phyloP scores from a whole-genome alignment of 2,113 vertebrate genomes.

The Progne subis region DNA sequence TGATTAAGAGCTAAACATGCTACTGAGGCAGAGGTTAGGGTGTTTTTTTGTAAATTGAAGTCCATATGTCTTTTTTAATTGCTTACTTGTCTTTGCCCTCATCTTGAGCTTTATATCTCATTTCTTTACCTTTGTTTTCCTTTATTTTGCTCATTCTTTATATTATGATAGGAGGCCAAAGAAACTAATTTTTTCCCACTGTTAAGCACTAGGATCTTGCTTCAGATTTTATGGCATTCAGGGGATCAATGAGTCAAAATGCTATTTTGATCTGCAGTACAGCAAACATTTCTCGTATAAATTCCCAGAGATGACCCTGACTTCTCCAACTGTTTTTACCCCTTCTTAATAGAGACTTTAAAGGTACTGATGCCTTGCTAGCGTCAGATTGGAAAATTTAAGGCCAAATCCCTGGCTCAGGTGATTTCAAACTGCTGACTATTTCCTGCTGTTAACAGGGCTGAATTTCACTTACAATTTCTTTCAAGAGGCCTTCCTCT shows the following conservation, averaged over 20 bases:
- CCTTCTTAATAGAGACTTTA: slow-evolving; percentile 35
- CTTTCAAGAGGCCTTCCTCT: neutral
- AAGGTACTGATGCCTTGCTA: slow-evolving; percentile 14
- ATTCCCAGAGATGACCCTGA: slow-evolving; percentile 37
- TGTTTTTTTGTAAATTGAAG: slow-evolving; percentile 62
- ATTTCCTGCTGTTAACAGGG: neutral
- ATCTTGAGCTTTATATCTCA: neutral
- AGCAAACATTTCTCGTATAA: slow-evolving; percentile 43
- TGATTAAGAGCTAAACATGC: slow-evolving; percentile 64
- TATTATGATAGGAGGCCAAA: neutral
- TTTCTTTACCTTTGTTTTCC: slow-evolving; percentile 33
- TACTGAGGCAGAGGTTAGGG: slow-evolving; percentile 12
- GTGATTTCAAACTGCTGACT: neutral
- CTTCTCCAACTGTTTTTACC: neutral
- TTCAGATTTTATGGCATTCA: slow-evolving; percentile 27
- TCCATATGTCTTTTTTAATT: slow-evolving; percentile 71
- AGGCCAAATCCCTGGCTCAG: neutral
- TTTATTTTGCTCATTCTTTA: slow-evolving; percentile 57
- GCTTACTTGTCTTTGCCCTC: slow-evolving; percentile 42
- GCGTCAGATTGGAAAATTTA: slow-evolving; percentile 6
- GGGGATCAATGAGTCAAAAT: slow-evolving; percentile 40
- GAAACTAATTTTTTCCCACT: slow-evolving; percentile 41
- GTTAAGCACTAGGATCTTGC: slow-evolving; percentile 40
- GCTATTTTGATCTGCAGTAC: slow-evolving; percentile 33
- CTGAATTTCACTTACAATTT: neutral